A percentile compares a stretch with the other conserved stretches of the same genome.
Conservation (phyloP, 2,797 vertebrate species). For the Rhinichthys osculus region DNA sequence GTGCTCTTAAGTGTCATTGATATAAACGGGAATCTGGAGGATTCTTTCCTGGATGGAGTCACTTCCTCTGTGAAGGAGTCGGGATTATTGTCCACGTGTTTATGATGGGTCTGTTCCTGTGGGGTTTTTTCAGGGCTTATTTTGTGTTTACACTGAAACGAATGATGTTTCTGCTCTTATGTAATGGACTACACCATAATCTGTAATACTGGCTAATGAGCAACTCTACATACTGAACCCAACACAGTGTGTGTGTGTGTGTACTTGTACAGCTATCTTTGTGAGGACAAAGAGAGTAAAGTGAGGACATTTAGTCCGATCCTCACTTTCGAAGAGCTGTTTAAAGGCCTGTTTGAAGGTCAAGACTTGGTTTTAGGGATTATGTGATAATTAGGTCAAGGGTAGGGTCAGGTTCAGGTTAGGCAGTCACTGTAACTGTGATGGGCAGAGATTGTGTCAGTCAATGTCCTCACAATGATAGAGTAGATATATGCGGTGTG, state of each 20-base stretch:
- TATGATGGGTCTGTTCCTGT: not conserved
- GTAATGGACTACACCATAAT: constrained; percentile 76
- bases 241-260: not conserved
- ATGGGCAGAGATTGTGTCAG: not conserved
- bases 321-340: not conserved
- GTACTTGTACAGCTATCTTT: no score
- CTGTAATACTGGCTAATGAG: constrained; percentile 76
- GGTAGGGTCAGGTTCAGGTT: no score
- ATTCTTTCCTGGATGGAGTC: not conserved
- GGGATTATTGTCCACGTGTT: constrained; percentile 21
- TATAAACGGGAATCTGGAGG: constrained; percentile 10
- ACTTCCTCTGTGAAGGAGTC: not conserved
- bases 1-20: not conserved
- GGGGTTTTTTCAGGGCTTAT: constrained; percentile 53
- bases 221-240: constrained; percentile 73
- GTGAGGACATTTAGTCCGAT: not conserved
- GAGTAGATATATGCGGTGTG: not conserved
- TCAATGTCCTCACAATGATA: not conserved
- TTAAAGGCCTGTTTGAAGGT: not conserved
- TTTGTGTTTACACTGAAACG: constrained; percentile 72
- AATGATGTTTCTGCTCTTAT: constrained; percentile 71
- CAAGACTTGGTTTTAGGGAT: not conserved
- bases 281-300: not conserved
- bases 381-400: not conserved
- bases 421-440: no score